A percentile compares a stretch with the other conserved stretches of the same genome.
These are phyloP conservation scores for Etia nguti DNA, from an alignment of 2,113 vertebrate genomes.

Conservation along the genomic window DNA sequence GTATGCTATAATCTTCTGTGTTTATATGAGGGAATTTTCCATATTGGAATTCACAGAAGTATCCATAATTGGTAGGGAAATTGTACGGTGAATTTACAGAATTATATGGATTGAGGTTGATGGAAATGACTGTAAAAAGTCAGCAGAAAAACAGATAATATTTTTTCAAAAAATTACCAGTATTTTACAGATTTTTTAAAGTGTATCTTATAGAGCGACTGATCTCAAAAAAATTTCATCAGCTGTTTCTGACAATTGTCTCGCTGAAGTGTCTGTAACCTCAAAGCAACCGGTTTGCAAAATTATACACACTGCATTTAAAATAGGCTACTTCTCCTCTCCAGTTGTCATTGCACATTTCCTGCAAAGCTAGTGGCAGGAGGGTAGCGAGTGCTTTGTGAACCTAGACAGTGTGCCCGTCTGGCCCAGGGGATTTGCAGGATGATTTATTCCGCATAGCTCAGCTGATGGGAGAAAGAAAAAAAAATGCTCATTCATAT, in stretches of 20 bases:
- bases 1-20: neutral
- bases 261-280: neutral
- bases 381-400: neutral
- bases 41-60: neutral
- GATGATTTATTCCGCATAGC: neutral
- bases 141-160: neutral
- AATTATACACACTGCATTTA: neutral
- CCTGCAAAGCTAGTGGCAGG: neutral
- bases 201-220: neutral
- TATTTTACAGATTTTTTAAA: neutral
- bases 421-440: neutral
- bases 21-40: neutral
- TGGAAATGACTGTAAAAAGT: neutral
- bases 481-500: neutral
- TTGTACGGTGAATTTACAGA: neutral
- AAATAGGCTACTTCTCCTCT: neutral
- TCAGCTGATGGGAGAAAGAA: neutral
- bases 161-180: neutral
- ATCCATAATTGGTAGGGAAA: neutral
- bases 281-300: neutral
- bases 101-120: neutral
- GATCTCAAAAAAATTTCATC: neutral
- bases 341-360: neutral
- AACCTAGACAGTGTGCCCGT: neutral
- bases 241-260: neutral